Evolutionary conservation across 2,113 vertebrate genomes (phyloP), one percentile per base, ranked within the genome.

Genomic region (Pipa parva): DNA sequence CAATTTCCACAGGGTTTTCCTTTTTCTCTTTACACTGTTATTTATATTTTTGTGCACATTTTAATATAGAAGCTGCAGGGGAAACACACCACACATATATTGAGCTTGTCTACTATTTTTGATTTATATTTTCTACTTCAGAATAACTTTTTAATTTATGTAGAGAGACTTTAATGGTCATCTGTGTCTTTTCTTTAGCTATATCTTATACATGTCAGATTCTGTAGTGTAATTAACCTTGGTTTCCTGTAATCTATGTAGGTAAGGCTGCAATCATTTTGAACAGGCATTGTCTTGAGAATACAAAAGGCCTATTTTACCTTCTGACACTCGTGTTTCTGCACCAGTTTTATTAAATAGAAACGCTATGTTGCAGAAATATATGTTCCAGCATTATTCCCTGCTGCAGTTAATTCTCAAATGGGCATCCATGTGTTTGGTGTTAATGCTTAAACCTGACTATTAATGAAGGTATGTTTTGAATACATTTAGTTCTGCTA

Each of bases 161-260:
- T 63, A 50, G 18, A 54, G 37, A 9, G 54, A 31, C 25, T 22
- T 10, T 65, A 57, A 65, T 65, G 52, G 15, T 42, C 63, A 65
- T 42, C 24, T 65, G 26, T 11, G 7, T n/a, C 18, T 45, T 17
- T 65, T 5, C 18, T 57, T 57, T 48, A 65, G 48, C 51, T 20
- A 46, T 28, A 42, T 50, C 33, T 55, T 54, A 63, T 28, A 57
- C 63, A 36, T 65, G 63, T 57, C 63, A 65, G 28, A 39, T 65
- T 56, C 5, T 46, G 37, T 27, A 46, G 37, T 57, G 46, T 65
- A 57, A 57, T 65, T 57, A 65, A 31, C 63, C 39, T 65, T 56
- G 63, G 57, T 57, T 57, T 65, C 26, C 54, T 46, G 8, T 65
- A 57, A 46, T 65, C n/a, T 56, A 24, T 48, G 51, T 65, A 39